Percentiles rank a stretch among this genome's conserved stretches.
These are phyloP conservation scores for Erethizon dorsatum DNA, from an alignment of 2,797 vertebrate species.

Conservation along the genomic window DNA sequence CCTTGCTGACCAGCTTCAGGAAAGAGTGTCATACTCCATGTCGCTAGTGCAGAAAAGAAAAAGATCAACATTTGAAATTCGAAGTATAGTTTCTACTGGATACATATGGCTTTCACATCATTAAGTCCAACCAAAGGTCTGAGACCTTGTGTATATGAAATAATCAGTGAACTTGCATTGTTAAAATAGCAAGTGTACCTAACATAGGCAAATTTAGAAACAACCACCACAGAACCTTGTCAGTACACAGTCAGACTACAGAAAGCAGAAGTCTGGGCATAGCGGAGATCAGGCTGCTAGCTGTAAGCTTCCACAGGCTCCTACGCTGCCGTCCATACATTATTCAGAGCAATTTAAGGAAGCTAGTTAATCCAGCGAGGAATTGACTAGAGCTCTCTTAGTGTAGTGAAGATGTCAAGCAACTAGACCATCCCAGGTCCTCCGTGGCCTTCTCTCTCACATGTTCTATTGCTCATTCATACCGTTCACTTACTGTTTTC, in stretches of 20 bases:
- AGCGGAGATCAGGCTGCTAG: background rate
- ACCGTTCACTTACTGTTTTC: background rate
- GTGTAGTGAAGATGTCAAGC: background rate
- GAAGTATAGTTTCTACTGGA: background rate
- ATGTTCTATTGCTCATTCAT: background rate
- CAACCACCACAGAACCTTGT: background rate
- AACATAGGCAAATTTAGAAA: background rate
- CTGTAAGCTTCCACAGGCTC: accelerated
- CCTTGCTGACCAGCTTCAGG: background rate
- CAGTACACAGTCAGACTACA: background rate
- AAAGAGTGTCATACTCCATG: background rate
- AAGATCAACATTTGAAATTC: background rate
- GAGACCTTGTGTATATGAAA: background rate
- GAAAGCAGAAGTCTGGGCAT: background rate
- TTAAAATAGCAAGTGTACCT: background rate
- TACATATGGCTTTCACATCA: background rate
- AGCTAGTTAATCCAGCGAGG: background rate
- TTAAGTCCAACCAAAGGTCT: background rate
- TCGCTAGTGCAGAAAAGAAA: background rate
- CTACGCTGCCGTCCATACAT: too few species aligned
- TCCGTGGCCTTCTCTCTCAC: background rate
- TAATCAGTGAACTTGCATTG: background rate
- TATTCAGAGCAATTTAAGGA: background rate
- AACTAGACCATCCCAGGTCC: background rate
- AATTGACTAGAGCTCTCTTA: background rate